phyloP scores from a whole-genome alignment of 1,140 invertebrate genomes.

The Aphis gossypii region DNA sequence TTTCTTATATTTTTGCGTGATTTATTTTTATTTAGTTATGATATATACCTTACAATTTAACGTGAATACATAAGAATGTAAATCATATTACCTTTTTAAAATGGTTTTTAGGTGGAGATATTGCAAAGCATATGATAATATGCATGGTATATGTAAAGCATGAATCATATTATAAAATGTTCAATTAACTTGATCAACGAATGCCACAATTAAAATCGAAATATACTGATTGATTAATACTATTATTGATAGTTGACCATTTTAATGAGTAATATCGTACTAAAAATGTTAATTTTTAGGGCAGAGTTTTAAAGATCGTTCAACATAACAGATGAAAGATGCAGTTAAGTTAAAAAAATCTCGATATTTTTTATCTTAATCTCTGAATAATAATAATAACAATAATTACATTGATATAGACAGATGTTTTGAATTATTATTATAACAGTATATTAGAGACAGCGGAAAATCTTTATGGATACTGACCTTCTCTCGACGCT shows the following conservation, averaged over 20 bases:
- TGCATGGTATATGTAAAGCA: background rate
- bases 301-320: background rate
- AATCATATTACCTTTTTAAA: background rate
- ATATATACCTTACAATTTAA: background rate
- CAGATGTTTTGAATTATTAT: background rate
- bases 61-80: background rate
- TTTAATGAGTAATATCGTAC: background rate
- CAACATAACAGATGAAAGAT: background rate
- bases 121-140: background rate
- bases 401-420: background rate
- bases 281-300: background rate
- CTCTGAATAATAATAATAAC: background rate
- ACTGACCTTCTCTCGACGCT: constrained; percentile 75
- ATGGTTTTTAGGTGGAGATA: background rate
- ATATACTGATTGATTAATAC: background rate
- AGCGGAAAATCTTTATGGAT: background rate
- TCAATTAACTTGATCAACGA: background rate
- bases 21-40: background rate
- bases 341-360: background rate
- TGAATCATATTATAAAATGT: background rate
- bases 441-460: constrained; percentile 31
- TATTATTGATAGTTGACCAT: background rate
- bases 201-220: background rate
- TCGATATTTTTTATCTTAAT: background rate
- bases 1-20: background rate